Conservation (phyloP, 1,140 invertebrate species). For the Microplitis demolitor region DNA sequence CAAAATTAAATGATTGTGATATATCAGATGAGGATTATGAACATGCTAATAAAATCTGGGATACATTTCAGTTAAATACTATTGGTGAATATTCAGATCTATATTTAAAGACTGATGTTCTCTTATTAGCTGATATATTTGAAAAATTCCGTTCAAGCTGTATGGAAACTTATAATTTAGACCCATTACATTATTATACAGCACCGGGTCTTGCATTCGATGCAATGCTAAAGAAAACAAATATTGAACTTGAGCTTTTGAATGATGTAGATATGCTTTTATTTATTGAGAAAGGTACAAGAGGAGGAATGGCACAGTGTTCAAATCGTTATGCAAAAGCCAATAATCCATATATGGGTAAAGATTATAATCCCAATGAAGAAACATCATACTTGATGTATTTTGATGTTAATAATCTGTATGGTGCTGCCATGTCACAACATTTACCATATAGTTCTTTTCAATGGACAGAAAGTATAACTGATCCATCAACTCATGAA, state of each 20-base stretch:
- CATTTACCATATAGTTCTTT: conserved; percentile 35
- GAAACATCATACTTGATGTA: conserved; percentile 36
- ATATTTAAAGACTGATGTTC: conserved; percentile 8
- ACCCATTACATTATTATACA: conserved; percentile 49
- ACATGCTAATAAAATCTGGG: conserved; percentile 12
- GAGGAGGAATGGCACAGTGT: conserved; percentile 38
- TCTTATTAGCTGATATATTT: conserved; percentile 53
- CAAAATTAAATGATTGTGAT: not conserved
- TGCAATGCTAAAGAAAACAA: conserved; percentile 49
- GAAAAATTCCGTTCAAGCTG: conserved; percentile 54
- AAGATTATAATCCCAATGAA: conserved; percentile 31
- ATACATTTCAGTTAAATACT: not conserved
- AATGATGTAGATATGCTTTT: conserved; percentile 52
- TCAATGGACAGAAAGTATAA: conserved; percentile 35
- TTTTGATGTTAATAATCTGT: conserved; percentile 48
- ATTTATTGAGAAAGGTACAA: not conserved
- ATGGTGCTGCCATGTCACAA: conserved; percentile 40
- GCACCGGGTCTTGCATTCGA: conserved; percentile 48
- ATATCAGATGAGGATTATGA: conserved; percentile 2
- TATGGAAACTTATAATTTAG: conserved; percentile 41
- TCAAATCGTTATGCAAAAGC: conserved; percentile 44
- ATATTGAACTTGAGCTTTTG: conserved; percentile 58
- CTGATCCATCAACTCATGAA: conserved; percentile 25
- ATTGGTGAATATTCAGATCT: conserved; percentile 25
- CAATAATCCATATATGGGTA: conserved; percentile 38